phyloP scores from a whole-genome alignment of 2,797 vertebrate genomes.

The Eremophila alpestris region DNA sequence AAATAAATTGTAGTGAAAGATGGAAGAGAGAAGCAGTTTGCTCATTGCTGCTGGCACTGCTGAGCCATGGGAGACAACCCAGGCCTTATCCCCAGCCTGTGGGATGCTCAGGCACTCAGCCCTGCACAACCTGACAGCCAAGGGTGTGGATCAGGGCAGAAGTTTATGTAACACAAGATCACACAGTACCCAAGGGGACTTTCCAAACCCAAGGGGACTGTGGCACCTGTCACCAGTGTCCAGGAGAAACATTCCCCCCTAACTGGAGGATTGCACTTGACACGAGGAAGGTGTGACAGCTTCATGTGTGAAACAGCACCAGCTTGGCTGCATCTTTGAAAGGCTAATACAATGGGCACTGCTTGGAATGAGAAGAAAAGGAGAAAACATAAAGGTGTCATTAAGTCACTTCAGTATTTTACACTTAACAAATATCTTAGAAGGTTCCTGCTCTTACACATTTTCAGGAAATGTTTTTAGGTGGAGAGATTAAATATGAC shows the following conservation, averaged over 20 bases:
- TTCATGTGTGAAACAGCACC: not conserved
- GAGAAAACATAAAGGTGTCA: not conserved
- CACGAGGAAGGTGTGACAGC: not conserved
- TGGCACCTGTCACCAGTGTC: fast-evolving
- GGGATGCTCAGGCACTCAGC: fast-evolving
- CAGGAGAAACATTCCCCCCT: not conserved
- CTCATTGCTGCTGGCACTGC: not conserved
- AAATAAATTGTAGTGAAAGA: not conserved
- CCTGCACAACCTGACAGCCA: not conserved
- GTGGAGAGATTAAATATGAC: not conserved
- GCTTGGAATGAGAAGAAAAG: not conserved
- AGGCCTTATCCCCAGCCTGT: fast-evolving
- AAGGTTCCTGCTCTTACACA: not conserved
- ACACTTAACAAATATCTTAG: not conserved
- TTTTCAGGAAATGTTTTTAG: not conserved
- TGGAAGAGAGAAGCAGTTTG: not conserved
- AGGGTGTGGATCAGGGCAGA: not conserved
- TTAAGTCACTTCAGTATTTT: not conserved
- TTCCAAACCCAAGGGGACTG: not conserved
- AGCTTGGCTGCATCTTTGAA: not conserved
- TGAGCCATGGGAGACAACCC: fast-evolving
- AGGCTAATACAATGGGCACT: not conserved
- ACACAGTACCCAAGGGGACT: not conserved
- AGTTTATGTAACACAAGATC: not conserved
- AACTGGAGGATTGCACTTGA: not conserved